A percentile compares a stretch with the other conserved stretches of the same genome.
Conservation (phyloP, 1,140 invertebrate genomes). For the Eumeta japonica region DNA sequence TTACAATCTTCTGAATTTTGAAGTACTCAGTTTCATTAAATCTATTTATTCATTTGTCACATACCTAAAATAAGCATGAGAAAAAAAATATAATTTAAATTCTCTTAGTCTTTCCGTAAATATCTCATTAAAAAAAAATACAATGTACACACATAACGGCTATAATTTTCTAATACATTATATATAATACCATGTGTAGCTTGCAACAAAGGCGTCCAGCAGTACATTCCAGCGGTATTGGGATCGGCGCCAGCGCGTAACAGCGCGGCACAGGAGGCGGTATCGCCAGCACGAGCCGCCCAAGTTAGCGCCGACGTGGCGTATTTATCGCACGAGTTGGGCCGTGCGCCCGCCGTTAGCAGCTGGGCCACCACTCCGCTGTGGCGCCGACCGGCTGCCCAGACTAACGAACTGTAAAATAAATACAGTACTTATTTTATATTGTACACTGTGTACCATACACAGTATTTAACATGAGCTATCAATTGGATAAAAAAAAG, state of each 20-base stretch:
- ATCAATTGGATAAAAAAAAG: too few species aligned
- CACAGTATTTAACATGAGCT: too few species aligned
- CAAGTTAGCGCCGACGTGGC: slow-evolving; percentile 95
- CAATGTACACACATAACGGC: too few species aligned
- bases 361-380: slow-evolving; percentile 81
- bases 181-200: slow-evolving; percentile 73
- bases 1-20: too few species aligned
- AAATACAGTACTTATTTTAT: slow-evolving; percentile 3
- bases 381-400: slow-evolving; percentile 91
- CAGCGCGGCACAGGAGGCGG: slow-evolving; percentile 81
- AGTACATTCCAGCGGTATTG: slow-evolving; percentile 75
- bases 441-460: background rate
- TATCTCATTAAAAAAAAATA: too few species aligned
- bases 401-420: slow-evolving; percentile 71
- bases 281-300: slow-evolving; percentile 88
- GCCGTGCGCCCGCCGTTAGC: slow-evolving; percentile 82
- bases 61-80: too few species aligned
- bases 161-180: too few species aligned
- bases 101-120: too few species aligned
- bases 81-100: too few species aligned
- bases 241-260: slow-evolving; percentile 71
- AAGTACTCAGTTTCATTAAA: too few species aligned
- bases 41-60: too few species aligned
- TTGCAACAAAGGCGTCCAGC: slow-evolving; percentile 91
- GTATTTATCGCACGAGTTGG: slow-evolving; percentile 93